Percentiles rank a stretch among this genome's conserved stretches.
Evolutionary conservation across 2,797 vertebrate species (phyloP).

Genomic region (Picus viridis): DNA sequence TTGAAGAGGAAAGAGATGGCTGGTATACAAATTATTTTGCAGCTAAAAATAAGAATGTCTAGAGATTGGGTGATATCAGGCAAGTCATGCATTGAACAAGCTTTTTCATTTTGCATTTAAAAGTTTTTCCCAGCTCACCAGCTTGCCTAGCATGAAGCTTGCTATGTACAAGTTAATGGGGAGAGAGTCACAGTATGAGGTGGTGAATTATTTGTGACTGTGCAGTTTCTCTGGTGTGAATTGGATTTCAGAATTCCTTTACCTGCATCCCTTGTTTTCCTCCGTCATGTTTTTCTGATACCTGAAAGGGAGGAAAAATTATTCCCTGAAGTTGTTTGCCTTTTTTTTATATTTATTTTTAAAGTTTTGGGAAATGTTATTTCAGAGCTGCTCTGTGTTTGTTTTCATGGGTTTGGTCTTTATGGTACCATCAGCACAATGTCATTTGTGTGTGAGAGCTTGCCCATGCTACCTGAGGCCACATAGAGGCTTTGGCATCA

Average conservation of each 20-base stretch:
- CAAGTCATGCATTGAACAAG: not conserved
- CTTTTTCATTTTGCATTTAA: not conserved
- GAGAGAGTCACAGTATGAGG: not conserved
- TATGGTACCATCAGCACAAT: not conserved
- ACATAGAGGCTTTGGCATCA: too few species aligned
- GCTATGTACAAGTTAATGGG: not conserved
- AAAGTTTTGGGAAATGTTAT: not conserved
- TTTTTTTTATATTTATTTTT: not conserved
- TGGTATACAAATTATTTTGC: conserved; percentile 5
- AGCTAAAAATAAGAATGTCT: not conserved
- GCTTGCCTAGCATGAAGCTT: not conserved
- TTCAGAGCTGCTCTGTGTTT: not conserved
- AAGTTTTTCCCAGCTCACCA: not conserved
- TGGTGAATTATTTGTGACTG: conserved; percentile 30
- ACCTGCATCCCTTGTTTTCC: not conserved
- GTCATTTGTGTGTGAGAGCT: fast-evolving
- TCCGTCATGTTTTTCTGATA: not conserved
- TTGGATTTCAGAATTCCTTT: not conserved
- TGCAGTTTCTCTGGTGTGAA: not conserved
- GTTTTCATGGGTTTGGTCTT: not conserved
- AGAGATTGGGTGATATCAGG: not conserved
- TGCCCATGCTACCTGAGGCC: not conserved
- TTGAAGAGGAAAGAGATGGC: not conserved
- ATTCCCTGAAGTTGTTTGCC: not conserved
- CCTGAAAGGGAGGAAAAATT: not conserved